Evolutionary conservation across 1,140 invertebrate genomes (phyloP).

Genomic region (Meteorus sp.): DNA sequence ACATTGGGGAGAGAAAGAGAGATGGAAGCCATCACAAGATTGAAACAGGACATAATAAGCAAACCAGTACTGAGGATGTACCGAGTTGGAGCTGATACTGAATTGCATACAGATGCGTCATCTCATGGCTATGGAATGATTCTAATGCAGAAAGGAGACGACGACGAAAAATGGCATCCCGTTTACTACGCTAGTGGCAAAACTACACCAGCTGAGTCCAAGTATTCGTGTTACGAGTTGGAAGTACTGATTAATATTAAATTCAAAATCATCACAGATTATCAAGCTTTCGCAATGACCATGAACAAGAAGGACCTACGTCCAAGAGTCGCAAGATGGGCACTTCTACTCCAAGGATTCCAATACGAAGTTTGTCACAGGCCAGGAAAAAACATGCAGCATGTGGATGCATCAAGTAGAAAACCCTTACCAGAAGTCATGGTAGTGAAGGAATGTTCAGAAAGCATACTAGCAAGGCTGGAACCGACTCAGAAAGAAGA

Average conservation of each 20-base stretch:
- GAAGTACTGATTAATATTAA: conserved; percentile 24
- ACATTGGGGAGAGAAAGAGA: neutral
- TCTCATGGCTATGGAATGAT: conserved; percentile 39
- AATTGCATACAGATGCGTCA: conserved; percentile 40
- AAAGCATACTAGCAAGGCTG: too few species aligned
- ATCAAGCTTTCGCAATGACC: conserved; percentile 39
- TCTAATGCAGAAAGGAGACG: conserved; percentile 35
- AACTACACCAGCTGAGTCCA: neutral
- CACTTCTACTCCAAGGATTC: conserved; percentile 41
- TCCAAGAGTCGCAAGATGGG: too few species aligned
- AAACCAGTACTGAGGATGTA: conserved; percentile 31
- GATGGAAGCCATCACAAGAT: conserved; percentile 4
- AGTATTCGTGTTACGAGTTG: neutral
- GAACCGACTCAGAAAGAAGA: conserved; percentile 35
- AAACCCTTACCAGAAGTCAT: too few species aligned
- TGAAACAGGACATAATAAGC: conserved; percentile 34
- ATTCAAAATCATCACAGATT: conserved; percentile 51
- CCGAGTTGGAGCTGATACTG: conserved; percentile 20
- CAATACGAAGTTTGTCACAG: conserved; percentile 41
- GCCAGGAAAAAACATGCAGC: too few species aligned
- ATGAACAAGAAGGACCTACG: conserved; percentile 38
- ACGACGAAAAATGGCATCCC: neutral
- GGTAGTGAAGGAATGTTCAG: too few species aligned
- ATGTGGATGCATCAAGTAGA: too few species aligned
- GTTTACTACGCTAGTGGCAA: neutral